Conservation (phyloP, 2,888 invertebrate genomes). For the Aphodius granarius region DNA sequence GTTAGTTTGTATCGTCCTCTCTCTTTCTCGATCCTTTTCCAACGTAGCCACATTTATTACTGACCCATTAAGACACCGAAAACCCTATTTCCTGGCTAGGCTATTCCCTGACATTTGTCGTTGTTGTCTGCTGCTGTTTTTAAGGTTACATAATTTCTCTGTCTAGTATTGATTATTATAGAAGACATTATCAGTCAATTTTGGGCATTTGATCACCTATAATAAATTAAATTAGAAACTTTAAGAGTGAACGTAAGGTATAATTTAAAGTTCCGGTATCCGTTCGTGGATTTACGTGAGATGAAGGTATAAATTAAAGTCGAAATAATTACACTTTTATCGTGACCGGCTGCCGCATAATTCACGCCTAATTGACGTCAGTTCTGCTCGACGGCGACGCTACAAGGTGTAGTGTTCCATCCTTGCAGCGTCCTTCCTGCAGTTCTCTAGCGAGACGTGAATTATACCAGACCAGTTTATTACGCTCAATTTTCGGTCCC, state of each 20-base stretch:
- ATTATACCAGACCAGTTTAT: constrained; percentile 53
- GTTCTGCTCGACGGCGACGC: constrained; percentile 45
- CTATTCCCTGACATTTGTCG: too few species aligned
- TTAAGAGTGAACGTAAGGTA: background rate
- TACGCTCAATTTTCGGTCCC: constrained; percentile 54
- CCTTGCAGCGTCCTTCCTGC: constrained; percentile 17
- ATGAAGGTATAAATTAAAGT: constrained; percentile 14
- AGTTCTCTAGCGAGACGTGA: constrained; percentile 38
- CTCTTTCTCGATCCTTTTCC: background rate
- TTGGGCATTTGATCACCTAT: too few species aligned
- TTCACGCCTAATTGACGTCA: constrained; percentile 53
- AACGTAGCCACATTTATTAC: background rate
- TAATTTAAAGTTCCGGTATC: background rate
- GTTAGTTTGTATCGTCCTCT: background rate
- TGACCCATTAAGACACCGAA: background rate
- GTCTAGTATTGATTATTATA: too few species aligned
- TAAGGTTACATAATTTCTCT: too few species aligned
- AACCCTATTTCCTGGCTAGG: too few species aligned
- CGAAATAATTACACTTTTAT: constrained; percentile 35
- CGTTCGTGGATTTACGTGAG: constrained; percentile 5
- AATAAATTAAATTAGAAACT: too few species aligned
- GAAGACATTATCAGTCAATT: too few species aligned
- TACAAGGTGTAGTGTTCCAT: constrained; percentile 47
- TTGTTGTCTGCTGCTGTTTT: too few species aligned
- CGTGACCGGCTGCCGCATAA: constrained; percentile 41